Base-by-base conservation (phyloP, 2,113 vertebrate genomes). In the Ursus arctos region DNA sequence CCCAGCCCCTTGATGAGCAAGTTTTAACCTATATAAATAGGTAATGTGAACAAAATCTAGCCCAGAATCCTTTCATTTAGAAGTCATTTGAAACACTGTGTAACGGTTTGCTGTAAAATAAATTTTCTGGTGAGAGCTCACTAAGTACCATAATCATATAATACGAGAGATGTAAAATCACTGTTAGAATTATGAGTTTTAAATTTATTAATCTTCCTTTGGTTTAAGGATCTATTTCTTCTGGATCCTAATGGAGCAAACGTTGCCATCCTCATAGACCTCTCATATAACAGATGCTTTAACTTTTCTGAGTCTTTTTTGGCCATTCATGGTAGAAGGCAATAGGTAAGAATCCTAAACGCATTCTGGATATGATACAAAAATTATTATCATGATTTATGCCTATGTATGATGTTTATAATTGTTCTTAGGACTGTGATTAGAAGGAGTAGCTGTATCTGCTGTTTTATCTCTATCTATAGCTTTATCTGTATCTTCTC, bases 31-130 rank as follows among this genome's bases (percentile, higher is more conserved):
- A 92, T 61, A 79, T 47, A 67, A 71, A 69, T 76, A 65, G 57
- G 22, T 51, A 94, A 87, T 97, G 93, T 97, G 76, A 91, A 96
- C 49, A 65, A 95, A 18, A 95, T 84, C 22, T 94, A 95, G 83
- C 33, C 63, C 21, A 95, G 95, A n/a, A 19, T 65, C 76, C 33
- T 91, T 18, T 88, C 28, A 49, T 90, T 97, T 47, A 43, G 8
- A 12, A 80, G 55, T 61, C 77, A 69, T 80, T 43, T 93, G 79
- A 91, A 24, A 49, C 14, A 71, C 55, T 69, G 33, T 55, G 85
- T 93, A 69, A 69, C 95, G 92, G 83, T 26, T 69, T 15, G 43
- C 81, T 18, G 95, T 22, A 24, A 80, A 87, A 4, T 76, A n/a
- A 36, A 67, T 97, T 97, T 90, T 69, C n/a, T 88, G 36, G 28